Evolutionary conservation across 1,140 invertebrate species (phyloP).

Genomic region (Phthorimaea operculella): DNA sequence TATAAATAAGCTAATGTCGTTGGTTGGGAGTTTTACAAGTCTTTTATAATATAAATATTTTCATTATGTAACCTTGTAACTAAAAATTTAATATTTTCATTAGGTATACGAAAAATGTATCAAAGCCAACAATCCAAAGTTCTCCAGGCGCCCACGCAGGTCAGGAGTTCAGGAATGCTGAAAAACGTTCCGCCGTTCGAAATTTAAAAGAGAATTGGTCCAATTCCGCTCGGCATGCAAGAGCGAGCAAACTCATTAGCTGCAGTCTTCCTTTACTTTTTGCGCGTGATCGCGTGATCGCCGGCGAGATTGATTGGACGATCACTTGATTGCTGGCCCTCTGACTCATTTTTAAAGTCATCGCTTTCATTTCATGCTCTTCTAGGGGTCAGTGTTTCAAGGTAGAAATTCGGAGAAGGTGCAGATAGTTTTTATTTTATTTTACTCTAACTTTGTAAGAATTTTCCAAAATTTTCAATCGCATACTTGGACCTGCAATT

Average conservation of each 20-base stretch:
- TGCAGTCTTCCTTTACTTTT: conserved; percentile 49
- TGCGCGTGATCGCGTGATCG: conserved; percentile 21
- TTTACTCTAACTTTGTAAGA: no score
- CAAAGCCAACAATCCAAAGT: no score
- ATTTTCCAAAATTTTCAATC: no score
- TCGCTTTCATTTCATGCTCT: neutral
- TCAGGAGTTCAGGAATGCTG: conserved; percentile 21
- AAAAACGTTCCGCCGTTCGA: conserved; percentile 39
- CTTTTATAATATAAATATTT: no score
- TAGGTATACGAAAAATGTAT: no score
- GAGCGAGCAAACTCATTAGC: conserved; percentile 60
- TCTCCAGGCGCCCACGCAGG: neutral
- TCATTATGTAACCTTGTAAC: no score
- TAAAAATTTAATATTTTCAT: no score
- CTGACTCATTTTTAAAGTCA: conserved; percentile 31
- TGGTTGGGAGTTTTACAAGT: no score
- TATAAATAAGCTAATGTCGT: no score
- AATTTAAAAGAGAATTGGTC: conserved; percentile 56
- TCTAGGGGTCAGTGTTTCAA: neutral
- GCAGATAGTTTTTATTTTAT: no score
- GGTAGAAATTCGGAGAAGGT: neutral
- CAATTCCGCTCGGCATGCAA: conserved; percentile 50
- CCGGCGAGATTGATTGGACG: conserved; percentile 34
- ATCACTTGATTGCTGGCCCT: conserved; percentile 33
- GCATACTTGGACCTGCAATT: no score